These are phyloP conservation scores for Corythaeola cristata DNA, from an alignment of 2,113 vertebrate genomes.

Conservation along the genomic window DNA sequence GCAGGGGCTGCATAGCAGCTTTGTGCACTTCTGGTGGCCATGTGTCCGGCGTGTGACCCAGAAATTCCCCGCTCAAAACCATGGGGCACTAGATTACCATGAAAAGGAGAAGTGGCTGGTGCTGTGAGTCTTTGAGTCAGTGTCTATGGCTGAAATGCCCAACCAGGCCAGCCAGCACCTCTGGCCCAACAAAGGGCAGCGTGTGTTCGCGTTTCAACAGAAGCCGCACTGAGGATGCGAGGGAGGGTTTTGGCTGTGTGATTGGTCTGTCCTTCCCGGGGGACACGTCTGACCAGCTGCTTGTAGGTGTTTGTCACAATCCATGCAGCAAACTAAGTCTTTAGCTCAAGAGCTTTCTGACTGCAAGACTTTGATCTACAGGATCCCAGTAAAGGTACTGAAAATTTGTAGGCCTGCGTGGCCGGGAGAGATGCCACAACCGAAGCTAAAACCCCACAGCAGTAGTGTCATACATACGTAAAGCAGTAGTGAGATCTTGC, in stretches of 20 bases:
- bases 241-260: neutral
- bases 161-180: neutral
- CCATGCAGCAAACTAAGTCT: neutral
- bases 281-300: neutral
- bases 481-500: neutral
- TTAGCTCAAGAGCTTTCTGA: neutral
- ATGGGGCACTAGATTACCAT: neutral
- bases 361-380: neutral
- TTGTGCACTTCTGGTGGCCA: too few relatives aligned
- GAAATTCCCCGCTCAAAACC: neutral
- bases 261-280: neutral
- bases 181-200: neutral
- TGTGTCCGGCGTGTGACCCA: neutral
- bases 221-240: neutral
- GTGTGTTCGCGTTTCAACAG: neutral
- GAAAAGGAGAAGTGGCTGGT: neutral
- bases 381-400: neutral
- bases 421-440: neutral
- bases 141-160: neutral
- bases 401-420: neutral
- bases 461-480: accelerated
- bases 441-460: neutral
- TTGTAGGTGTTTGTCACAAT: neutral
- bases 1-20: neutral
- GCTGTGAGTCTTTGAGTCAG: neutral